Evolutionary conservation across 1,140 invertebrate genomes (phyloP).

Genomic region (Cydia splendana): DNA sequence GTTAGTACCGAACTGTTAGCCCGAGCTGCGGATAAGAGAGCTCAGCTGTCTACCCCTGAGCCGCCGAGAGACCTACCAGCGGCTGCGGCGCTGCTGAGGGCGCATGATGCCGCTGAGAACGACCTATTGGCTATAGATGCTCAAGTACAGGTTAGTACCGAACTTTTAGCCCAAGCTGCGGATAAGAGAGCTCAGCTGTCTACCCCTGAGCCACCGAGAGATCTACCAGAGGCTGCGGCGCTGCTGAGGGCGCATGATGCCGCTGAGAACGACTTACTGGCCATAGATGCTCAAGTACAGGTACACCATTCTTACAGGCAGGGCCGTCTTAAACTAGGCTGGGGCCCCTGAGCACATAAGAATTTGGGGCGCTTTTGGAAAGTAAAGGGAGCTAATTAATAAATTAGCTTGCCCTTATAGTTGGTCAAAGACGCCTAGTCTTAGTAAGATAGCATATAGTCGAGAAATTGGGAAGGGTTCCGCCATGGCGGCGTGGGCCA

Average conservation of each 20-base stretch:
- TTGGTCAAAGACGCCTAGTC: no score
- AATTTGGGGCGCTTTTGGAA: no score
- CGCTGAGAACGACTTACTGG: constrained; percentile 97
- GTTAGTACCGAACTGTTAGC: constrained; percentile 58
- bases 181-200: constrained; percentile 43
- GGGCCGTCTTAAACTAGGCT: no score
- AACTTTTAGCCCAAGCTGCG: constrained; percentile 87
- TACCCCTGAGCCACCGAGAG: constrained; percentile 11
- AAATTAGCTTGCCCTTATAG: no score
- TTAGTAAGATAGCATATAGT: no score
- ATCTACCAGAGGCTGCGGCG: constrained; percentile 47
- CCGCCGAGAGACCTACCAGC: constrained; percentile 16
- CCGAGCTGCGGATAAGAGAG: neutral
- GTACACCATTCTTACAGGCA: no score
- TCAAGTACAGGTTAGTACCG: constrained; percentile 90
- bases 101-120: constrained; percentile 58
- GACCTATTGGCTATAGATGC: constrained; percentile 96
- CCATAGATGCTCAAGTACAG: constrained; percentile 95
- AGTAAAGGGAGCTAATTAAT: no score
- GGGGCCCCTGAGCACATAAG: no score
- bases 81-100: constrained; percentile 41
- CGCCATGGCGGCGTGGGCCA: no score
- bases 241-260: constrained; percentile 78
- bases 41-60: constrained; percentile 43
- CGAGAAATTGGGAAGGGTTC: no score